phyloP scores from a whole-genome alignment of 2,888 invertebrate genomes.

The Macrophya alboannulata region DNA sequence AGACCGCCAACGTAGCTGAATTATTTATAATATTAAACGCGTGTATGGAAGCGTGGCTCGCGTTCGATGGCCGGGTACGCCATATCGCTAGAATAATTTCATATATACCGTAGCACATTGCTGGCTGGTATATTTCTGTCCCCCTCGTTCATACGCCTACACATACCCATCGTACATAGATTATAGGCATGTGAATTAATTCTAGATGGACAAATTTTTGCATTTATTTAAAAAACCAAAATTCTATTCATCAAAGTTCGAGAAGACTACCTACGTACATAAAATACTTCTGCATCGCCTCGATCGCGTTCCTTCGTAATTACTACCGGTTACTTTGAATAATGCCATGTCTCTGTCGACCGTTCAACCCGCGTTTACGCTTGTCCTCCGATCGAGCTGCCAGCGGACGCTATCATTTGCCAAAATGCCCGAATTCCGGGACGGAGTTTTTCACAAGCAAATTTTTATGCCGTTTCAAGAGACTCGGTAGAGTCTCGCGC shows the following conservation, averaged over 20 bases:
- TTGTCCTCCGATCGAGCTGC: background rate
- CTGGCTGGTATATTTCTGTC: background rate
- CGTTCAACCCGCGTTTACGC: background rate
- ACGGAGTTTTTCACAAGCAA: background rate
- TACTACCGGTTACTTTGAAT: constrained; percentile 37
- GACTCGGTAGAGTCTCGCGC: no score
- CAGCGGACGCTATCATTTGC: constrained; percentile 42
- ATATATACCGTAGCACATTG: background rate
- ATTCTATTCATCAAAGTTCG: no score
- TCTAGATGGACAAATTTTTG: background rate
- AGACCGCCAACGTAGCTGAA: constrained; percentile 55
- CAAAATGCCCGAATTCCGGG: constrained; percentile 32
- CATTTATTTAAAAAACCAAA: no score
- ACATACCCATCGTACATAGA: no score
- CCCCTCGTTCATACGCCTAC: background rate
- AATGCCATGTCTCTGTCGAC: constrained; percentile 11
- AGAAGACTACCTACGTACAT: background rate
- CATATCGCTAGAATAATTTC: constrained; percentile 33
- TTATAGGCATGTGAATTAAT: background rate
- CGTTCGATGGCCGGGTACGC: constrained; percentile 21
- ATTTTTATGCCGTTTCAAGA: background rate
- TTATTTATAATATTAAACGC: constrained; percentile 56
- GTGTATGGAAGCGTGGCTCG: constrained; percentile 28
- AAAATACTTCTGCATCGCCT: background rate
- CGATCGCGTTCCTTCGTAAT: constrained; percentile 34